Conservation (phyloP, 23 tunicate genomes). For the Corella eumyota region DNA sequence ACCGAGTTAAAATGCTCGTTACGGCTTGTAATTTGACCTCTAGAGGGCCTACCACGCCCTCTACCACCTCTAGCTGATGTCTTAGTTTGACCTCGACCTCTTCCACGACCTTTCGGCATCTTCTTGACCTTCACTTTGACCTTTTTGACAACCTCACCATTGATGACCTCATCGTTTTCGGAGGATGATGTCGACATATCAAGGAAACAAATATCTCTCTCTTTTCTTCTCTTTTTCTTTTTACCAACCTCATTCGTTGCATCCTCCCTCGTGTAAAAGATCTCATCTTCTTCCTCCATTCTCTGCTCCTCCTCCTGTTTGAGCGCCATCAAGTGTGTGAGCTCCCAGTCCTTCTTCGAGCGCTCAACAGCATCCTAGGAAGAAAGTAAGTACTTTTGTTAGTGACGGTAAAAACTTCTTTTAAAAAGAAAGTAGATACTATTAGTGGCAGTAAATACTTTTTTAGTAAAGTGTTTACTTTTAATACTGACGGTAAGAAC, state of each 20-base stretch:
- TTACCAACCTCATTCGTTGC: conserved; percentile 69
- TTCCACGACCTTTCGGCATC: conserved; percentile 1
- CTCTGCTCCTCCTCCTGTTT: conserved; percentile 85
- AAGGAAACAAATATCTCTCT: conserved; percentile 44
- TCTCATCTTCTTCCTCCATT: conserved; percentile 87
- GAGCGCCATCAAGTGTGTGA: conserved; percentile 66
- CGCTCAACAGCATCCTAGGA: conserved; percentile 48
- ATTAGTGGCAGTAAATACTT: too few species aligned
- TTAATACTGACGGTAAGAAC: too few species aligned
- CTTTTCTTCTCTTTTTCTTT: conserved; percentile 49
- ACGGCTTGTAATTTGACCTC: conserved; percentile 1
- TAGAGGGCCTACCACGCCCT: conserved; percentile 22
- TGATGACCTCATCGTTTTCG: conserved; percentile 4
- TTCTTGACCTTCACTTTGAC: not conserved
- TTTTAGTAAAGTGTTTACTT: too few species aligned
- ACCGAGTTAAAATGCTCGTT: not conserved
- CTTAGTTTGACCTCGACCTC: not conserved
- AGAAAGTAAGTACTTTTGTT: not conserved
- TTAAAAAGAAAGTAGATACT: too few species aligned
- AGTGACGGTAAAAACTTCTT: too few species aligned
- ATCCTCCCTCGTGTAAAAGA: conserved; percentile 78
- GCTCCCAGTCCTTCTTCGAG: conserved; percentile 89
- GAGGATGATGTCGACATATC: conserved; percentile 35
- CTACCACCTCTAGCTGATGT: conserved; percentile 11
- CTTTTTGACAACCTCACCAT: conserved; percentile 1